phyloP scores from a whole-genome alignment of 2,797 vertebrate species.

The Galagoides demidoff region DNA sequence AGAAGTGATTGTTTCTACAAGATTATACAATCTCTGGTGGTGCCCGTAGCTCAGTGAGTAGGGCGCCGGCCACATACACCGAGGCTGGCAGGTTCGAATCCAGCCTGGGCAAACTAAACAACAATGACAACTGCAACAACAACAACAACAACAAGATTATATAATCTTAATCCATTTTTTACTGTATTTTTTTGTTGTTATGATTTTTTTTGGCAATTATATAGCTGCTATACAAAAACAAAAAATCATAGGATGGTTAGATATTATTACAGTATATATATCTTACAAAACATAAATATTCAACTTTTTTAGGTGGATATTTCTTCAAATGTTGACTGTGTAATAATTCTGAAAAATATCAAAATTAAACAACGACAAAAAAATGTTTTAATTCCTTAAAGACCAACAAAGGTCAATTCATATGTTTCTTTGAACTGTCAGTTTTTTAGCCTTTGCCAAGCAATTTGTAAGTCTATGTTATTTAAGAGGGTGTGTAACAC shows the following conservation, averaged over 20 bases:
- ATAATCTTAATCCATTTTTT: background rate
- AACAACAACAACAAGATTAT: conserved; percentile 25
- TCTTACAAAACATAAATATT: conserved; percentile 13
- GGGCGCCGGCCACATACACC: no score
- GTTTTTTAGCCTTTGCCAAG: conserved; percentile 46
- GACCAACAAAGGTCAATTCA: background rate
- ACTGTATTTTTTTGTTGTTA: background rate
- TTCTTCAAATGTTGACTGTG: conserved; percentile 16
- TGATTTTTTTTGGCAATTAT: background rate
- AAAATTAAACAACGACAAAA: conserved; percentile 45
- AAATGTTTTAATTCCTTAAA: background rate
- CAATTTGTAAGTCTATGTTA: background rate
- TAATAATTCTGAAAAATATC: conserved; percentile 42
- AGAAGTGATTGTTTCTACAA: conserved; percentile 52
- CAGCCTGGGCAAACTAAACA: no score
- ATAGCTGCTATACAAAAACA: background rate
- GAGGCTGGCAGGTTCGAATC: no score
- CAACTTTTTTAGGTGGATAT: background rate
- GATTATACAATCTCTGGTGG: conserved; percentile 23
- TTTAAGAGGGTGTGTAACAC: conserved; percentile 13
- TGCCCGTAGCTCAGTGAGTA: no score
- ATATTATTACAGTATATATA: background rate
- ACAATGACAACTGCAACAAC: no score
- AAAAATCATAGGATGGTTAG: background rate
- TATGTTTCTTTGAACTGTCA: conserved; percentile 57